Percentiles rank a stretch among this genome's conserved stretches.
phyloP scores from a whole-genome alignment of 1,140 invertebrate species.

The Colletes latitarsis region DNA sequence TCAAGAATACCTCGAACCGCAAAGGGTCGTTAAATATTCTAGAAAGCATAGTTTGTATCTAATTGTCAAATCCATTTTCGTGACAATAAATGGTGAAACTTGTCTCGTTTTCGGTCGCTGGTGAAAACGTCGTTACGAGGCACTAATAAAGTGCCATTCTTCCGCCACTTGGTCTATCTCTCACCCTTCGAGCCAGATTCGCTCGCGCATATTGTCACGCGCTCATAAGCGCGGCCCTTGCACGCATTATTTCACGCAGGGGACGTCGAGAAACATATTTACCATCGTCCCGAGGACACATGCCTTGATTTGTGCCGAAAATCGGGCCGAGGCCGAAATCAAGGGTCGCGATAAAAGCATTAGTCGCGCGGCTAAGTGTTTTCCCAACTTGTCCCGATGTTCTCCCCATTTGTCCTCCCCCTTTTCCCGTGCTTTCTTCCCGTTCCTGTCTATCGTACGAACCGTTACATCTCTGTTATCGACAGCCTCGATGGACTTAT shows the following conservation, averaged over 20 bases:
- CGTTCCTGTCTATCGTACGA: conserved; percentile 37
- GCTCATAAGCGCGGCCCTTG: conserved; percentile 33
- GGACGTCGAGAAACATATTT: conserved; percentile 73
- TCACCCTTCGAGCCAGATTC: conserved; percentile 48
- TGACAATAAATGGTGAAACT: not conserved
- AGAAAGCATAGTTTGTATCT: too few species aligned
- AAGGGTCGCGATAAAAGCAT: conserved; percentile 74
- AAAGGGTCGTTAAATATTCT: too few species aligned
- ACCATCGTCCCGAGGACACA: conserved; percentile 68
- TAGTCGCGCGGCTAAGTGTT: conserved; percentile 70
- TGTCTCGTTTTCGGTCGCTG: not conserved
- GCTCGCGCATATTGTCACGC: conserved; percentile 62
- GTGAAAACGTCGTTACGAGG: conserved; percentile 35
- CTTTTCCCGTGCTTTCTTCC: conserved; percentile 37
- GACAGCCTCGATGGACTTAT: conserved; percentile 47
- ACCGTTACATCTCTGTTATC: conserved; percentile 56
- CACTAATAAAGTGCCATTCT: conserved; percentile 62
- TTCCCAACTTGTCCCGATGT: conserved; percentile 66
- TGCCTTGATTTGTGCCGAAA: conserved; percentile 75
- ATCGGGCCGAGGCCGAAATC: conserved; percentile 62
- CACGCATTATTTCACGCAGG: conserved; percentile 67
- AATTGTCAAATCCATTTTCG: too few species aligned
- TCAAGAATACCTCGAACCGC: too few species aligned
- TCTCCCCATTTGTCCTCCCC: conserved; percentile 23
- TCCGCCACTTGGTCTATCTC: conserved; percentile 55